Base-by-base conservation (phyloP, 2,113 vertebrate species). In the Spermophilus dauricus region DNA sequence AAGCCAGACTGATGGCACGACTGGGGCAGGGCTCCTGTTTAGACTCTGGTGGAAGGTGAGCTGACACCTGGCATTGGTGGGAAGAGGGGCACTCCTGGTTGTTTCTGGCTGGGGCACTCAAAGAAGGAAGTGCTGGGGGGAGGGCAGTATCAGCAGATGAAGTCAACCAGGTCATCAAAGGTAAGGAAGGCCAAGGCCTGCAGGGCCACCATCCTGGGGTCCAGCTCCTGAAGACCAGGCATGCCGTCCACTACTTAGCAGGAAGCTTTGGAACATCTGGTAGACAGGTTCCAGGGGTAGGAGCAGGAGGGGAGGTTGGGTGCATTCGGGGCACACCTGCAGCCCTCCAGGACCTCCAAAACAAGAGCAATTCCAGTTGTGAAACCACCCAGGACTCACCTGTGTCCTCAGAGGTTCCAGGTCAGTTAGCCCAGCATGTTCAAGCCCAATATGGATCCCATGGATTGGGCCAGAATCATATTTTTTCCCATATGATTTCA, bases 61-160 rank as follows among this genome's bases (percentile, higher is more conserved):
- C 28, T 22, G 85, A 10, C 17, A 13, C 4, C 56, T 0, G 48
- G 34, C 48, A 30, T 48, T 17, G 0, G 30, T 11, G 22, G 1
- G 3, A 56, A 34, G n/a, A 70, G 39, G 3, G 17, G 4, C 1
- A 34, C 16, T 5, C 5, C 22, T 39, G 34, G 86, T 42, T 14
- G 5, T 2, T 0, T 0, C n/a, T 42, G 20, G 2, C 1, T 1
- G 1, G 39, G 86, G 16, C 2, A 9, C 72, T 16, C 34, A 3
- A 17, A 8, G 42, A 53, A 77, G 45, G 9, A 13, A 7, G 18
- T 5, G 6, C 26, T 0, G 14, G 4, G 39, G 17, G 20, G 13
- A n/a, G 13, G 34, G n/a, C n/a, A 24, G 67, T 63, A 28, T 20
- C 22, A 37, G 17, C 7, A 56, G 72, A 42, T 1, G 20, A 63